These are phyloP conservation scores for Acanthosepion pharaonis DNA, from an alignment of 2,888 invertebrate species.

Conservation along the genomic window DNA sequence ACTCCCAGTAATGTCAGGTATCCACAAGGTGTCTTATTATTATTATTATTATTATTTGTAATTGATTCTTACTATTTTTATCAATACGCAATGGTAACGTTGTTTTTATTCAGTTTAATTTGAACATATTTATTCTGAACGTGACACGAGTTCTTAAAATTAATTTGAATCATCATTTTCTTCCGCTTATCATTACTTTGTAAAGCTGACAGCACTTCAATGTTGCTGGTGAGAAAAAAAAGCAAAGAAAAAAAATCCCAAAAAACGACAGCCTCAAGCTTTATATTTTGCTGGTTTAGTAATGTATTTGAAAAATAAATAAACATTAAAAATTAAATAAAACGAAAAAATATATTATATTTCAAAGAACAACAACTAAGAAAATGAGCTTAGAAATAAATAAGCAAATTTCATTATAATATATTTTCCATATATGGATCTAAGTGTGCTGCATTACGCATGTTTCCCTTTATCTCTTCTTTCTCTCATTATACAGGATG, in stretches of 20 bases:
- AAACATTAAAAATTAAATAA: neutral
- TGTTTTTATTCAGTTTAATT: neutral
- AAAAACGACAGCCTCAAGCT: neutral
- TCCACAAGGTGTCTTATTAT: no score
- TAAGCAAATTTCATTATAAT: neutral
- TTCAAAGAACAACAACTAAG: neutral
- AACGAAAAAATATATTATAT: neutral
- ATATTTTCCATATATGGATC: neutral
- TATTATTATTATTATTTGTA: no score
- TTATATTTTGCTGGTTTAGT: slow-evolving; percentile 6
- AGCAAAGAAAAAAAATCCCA: no score
- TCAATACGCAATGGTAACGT: neutral
- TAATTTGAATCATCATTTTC: slow-evolving; percentile 2
- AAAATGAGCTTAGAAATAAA: neutral
- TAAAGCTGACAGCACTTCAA: neutral
- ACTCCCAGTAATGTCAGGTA: no score
- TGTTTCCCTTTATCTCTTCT: neutral
- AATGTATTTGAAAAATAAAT: neutral
- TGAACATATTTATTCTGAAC: neutral
- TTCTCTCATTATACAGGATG: neutral
- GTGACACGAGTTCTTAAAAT: neutral
- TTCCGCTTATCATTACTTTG: neutral
- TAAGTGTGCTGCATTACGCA: no score
- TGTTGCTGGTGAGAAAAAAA: neutral
- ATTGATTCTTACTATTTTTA: no score